Base-by-base conservation (phyloP, 2,113 vertebrate genomes). In the Rousettus leschenaultii region DNA sequence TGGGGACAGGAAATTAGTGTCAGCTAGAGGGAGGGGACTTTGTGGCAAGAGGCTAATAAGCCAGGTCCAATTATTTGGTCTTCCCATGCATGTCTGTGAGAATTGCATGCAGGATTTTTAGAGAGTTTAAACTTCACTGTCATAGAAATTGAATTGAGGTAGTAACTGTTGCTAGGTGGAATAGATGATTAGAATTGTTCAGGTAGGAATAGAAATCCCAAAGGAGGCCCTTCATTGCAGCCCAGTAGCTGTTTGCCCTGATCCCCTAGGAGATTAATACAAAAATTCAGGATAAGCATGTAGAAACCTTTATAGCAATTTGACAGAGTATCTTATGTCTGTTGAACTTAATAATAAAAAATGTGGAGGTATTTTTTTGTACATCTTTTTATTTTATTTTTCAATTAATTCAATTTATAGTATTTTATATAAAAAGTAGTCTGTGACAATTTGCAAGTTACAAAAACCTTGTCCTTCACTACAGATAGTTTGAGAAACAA, bases 51-150 rank as follows among this genome's bases (percentile, higher is more conserved):
- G 63, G 63, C 35, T 87, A 97, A 86, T n/a, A 97, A 97, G 94
- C 78, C 86, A 71, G 57, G 93, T 84, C 95, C 96, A 95, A 59
- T 57, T 6, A 77, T 79, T 59, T 63, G n/a, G 14, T 65, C 0
- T 0, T 68, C 13, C 21, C 2, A 1, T 65, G 59, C 51, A 16
- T 74, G 96, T 88, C 91, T 82, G 75, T 97, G 95, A 86, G 26
- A 91, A 80, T 95, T 97, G 68, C 77, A 89, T 86, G 48, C 28
- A 92, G 33, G 26, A 93, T 86, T 97, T 97, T 95, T 70, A 55
- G 77, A 87, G 0, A 80, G 82, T 89, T 96, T 93, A 92, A 94
- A 63, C 24, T 91, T 97, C 4, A 74, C 57, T 51, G 63, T 55
- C 16, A 13, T 70, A 91, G 57, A 80, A 95, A 66, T 26, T 61